Percentiles rank a stretch among this genome's conserved stretches.
Evolutionary conservation across 2,113 vertebrate genomes (phyloP).

Genomic region (Numenius arquata): DNA sequence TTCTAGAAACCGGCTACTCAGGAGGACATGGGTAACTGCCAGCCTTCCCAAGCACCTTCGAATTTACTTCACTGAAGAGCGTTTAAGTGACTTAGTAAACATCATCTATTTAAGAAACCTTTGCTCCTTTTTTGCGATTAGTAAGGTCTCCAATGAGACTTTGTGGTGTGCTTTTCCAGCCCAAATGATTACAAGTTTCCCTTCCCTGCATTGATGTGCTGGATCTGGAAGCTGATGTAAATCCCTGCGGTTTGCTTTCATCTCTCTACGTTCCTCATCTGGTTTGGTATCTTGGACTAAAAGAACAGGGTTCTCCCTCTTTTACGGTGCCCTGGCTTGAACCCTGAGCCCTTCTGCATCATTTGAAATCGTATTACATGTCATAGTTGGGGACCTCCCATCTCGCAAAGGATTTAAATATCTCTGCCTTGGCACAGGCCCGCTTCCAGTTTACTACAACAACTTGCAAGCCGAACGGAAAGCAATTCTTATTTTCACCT

Average conservation of each 20-base stretch:
- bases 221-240: not conserved
- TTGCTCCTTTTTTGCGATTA: not conserved
- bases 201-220: not conserved
- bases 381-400: not conserved
- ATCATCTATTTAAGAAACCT: not conserved
- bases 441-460: not conserved
- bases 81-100: not conserved
- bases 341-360: not conserved
- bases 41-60: not conserved
- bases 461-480: not conserved
- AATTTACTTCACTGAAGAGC: not conserved
- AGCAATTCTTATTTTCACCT: not conserved
- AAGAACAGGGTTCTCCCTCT: not conserved
- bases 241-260: not conserved
- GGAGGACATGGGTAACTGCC: not conserved
- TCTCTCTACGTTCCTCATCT: not conserved
- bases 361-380: not conserved
- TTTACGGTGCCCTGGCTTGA: not conserved
- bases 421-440: not conserved
- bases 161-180: not conserved
- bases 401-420: not conserved
- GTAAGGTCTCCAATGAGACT: not conserved
- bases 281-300: not conserved
- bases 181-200: not conserved
- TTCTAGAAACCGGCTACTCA: not conserved